Evolutionary conservation across 2,113 vertebrate species (phyloP).

Genomic region (Tautogolabrus adspersus): DNA sequence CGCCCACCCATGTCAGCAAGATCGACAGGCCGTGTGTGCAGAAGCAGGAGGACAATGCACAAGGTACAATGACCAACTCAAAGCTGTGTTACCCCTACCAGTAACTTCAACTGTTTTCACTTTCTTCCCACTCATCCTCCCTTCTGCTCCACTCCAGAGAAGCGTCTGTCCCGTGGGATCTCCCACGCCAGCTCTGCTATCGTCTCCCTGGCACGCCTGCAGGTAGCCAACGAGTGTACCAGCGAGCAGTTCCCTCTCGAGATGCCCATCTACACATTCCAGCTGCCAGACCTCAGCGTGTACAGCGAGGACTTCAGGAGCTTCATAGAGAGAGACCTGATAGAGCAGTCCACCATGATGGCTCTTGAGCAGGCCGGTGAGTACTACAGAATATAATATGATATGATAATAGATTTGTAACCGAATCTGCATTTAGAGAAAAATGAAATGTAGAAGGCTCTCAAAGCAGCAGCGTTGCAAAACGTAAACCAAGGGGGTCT

Average conservation of each 20-base stretch:
- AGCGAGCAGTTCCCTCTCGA: slow-evolving; percentile 96
- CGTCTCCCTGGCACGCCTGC: slow-evolving; percentile 94
- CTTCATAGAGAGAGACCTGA: slow-evolving; percentile 96
- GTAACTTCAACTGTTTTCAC: not conserved
- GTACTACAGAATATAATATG: slow-evolving; percentile 48
- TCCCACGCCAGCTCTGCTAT: slow-evolving; percentile 99
- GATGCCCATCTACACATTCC: slow-evolving; percentile 99
- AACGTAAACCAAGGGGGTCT: not conserved
- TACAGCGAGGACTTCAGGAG: slow-evolving; percentile 98
- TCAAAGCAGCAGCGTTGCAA: slow-evolving; percentile 11
- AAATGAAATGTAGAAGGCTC: slow-evolving; percentile 16
- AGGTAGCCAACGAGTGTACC: slow-evolving; percentile 94
- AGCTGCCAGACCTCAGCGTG: slow-evolving; percentile 96
- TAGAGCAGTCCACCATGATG: slow-evolving; percentile 98
- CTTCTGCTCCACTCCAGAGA: slow-evolving; percentile 83
- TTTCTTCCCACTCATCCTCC: not conserved
- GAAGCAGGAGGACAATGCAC: slow-evolving; percentile 90
- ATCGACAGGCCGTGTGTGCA: slow-evolving; percentile 83
- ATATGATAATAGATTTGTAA: not conserved
- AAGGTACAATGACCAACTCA: slow-evolving; percentile 59
- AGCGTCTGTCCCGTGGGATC: slow-evolving; percentile 97
- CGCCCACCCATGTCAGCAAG: slow-evolving; percentile 86
- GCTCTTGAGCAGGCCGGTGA: slow-evolving; percentile 97
- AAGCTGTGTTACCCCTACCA: too few relatives aligned
- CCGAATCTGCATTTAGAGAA: slow-evolving; percentile 10